These are phyloP conservation scores for Nixonia krombeini DNA, from an alignment of 1,140 invertebrate genomes.

Conservation along the genomic window DNA sequence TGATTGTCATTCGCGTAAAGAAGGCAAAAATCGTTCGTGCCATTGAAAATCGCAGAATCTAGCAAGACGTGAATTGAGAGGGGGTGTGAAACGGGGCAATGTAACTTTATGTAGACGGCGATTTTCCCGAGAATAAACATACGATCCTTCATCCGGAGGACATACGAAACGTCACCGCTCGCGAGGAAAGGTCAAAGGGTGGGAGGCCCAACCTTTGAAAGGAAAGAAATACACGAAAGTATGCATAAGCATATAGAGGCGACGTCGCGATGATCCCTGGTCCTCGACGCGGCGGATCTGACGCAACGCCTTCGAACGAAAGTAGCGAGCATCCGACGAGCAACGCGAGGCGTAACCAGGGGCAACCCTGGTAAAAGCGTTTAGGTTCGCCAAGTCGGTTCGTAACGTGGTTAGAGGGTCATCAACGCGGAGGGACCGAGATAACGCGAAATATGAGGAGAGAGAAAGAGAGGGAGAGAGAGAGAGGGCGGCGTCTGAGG, in stretches of 20 bases:
- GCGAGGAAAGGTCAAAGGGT: conserved; percentile 20
- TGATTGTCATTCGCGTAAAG: no score
- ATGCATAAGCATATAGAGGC: conserved; percentile 38
- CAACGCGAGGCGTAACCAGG: conserved; percentile 49
- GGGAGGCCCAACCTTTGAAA: no score
- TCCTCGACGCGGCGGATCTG: conserved; percentile 10
- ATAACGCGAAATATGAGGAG: conserved; percentile 47
- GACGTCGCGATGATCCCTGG: conserved; percentile 32
- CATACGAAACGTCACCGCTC: no score
- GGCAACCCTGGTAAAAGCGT: conserved; percentile 52
- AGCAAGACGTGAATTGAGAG: no score
- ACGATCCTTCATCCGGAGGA: no score
- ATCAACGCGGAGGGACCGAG: conserved; percentile 50
- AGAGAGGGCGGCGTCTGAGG: conserved; percentile 12
- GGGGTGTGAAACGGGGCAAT: no score
- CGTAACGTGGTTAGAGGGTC: conserved; percentile 56
- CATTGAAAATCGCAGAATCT: no score
- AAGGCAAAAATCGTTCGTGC: no score
- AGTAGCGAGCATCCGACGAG: conserved; percentile 24
- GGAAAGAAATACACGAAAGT: conserved; percentile 30
- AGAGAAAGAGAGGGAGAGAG: conserved; percentile 31
- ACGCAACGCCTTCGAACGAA: conserved; percentile 12
- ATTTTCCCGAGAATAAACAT: no score
- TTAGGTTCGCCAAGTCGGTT: conserved; percentile 51
- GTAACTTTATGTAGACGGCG: no score